phyloP scores from a whole-genome alignment of 2,888 invertebrate species.

The Heliconius erato region DNA sequence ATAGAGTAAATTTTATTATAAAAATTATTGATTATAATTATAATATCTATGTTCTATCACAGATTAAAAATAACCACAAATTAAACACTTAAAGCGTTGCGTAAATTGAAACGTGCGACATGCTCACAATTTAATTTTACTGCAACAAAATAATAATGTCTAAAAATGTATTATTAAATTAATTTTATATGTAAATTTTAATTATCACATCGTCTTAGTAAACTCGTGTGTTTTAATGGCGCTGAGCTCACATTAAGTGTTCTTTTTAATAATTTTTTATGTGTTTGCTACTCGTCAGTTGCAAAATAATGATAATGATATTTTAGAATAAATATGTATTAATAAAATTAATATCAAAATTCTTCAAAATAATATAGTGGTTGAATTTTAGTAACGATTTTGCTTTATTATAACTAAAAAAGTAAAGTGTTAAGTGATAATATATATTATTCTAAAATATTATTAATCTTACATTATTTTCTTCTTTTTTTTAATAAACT shows the following conservation, averaged over 20 bases:
- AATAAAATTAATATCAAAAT: not conserved
- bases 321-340: not conserved
- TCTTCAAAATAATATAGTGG: too few relatives aligned
- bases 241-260: not conserved
- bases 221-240: not conserved
- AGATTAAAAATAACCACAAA: not conserved
- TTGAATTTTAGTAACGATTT: too few relatives aligned
- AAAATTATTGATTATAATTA: not conserved
- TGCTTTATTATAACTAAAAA: too few relatives aligned
- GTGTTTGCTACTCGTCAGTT: not conserved
- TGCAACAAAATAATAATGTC: not conserved
- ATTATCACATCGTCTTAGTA: not conserved
- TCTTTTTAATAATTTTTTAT: not conserved
- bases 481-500: not conserved
- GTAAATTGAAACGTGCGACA: slow-evolving; percentile 27
- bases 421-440: not conserved
- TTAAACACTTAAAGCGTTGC: slow-evolving; percentile 33
- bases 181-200: not conserved
- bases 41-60: not conserved
- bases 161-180: slow-evolving; percentile 9
- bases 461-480: not conserved
- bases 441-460: not conserved
- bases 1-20: not conserved
- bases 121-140: slow-evolving; percentile 15
- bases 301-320: not conserved